A percentile compares a stretch with the other conserved stretches of the same genome.
Conservation (phyloP, 2,797 vertebrate species). For the Anolis apletophallus region DNA sequence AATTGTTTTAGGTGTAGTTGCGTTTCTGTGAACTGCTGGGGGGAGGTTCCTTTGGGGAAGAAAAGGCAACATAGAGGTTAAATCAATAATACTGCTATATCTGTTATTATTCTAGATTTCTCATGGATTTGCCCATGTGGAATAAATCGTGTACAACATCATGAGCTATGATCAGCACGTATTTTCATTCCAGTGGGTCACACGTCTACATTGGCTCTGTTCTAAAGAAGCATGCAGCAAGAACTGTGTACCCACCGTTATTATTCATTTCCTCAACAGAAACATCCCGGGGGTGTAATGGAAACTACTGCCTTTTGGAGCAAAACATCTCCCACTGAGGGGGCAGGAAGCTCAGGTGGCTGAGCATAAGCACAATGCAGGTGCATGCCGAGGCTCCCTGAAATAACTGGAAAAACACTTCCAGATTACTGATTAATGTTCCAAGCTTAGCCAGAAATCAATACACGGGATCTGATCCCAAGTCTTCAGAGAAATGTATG, state of each 20-base stretch:
- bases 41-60: background rate
- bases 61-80: background rate
- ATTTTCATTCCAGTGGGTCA: background rate
- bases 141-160: slow-evolving; percentile 23
- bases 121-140: slow-evolving; percentile 16
- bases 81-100: slow-evolving; percentile 3
- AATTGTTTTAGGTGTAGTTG: background rate
- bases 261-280: background rate
- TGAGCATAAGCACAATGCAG: background rate
- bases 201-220: background rate
- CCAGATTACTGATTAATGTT: background rate
- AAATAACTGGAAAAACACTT: background rate
- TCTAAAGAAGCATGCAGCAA: background rate
- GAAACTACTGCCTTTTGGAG: background rate
- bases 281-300: background rate
- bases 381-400: too few species aligned
- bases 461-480: background rate
- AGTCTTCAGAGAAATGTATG: background rate
- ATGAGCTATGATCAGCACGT: background rate
- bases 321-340: background rate
- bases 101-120: slow-evolving; percentile 27
- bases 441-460: background rate
- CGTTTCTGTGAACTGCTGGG: background rate
- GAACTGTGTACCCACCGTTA: background rate
- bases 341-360: background rate